A percentile compares a stretch with the other conserved stretches of the same genome.
These are phyloP conservation scores for Holacanthella duospinosa DNA, from an alignment of 2,888 invertebrate species.

Conservation along the genomic window DNA sequence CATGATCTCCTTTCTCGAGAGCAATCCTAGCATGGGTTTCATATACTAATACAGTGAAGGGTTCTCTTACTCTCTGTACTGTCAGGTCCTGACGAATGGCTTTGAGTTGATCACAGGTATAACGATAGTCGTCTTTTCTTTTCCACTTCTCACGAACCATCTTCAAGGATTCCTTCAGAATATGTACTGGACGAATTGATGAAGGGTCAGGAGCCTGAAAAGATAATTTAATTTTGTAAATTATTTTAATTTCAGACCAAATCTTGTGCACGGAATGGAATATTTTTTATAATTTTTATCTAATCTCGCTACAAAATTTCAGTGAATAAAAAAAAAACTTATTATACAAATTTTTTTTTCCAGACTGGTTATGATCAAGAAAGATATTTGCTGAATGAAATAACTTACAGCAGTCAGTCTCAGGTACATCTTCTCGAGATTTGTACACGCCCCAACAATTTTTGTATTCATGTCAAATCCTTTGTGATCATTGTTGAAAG, in stretches of 20 bases:
- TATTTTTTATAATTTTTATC: too few species aligned
- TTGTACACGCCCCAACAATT: slow-evolving; percentile 85
- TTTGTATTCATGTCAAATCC: slow-evolving; percentile 2
- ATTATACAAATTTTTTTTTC: background rate
- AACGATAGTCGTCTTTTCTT: slow-evolving; percentile 82
- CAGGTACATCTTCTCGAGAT: slow-evolving; percentile 91
- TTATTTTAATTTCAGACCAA: too few species aligned
- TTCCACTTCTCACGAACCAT: slow-evolving; percentile 88
- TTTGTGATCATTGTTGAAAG: slow-evolving; percentile 22
- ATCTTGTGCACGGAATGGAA: too few species aligned
- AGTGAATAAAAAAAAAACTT: background rate
- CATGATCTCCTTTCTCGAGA: slow-evolving; percentile 93
- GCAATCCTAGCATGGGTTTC: slow-evolving; percentile 98
- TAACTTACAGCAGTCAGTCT: slow-evolving; percentile 63
- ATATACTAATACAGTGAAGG: slow-evolving; percentile 94
- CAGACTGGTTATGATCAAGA: too few species aligned
- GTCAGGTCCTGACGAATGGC: slow-evolving; percentile 98
- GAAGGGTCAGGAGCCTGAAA: slow-evolving; percentile 84
- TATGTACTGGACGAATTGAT: slow-evolving; percentile 79
- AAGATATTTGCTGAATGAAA: too few species aligned
- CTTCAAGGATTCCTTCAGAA: slow-evolving; percentile 71
- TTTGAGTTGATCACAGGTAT: slow-evolving; percentile 96
- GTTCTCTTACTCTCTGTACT: slow-evolving; percentile 90
- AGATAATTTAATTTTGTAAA: too few species aligned
- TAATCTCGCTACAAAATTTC: too few species aligned